Conservation (phyloP, 1,140 invertebrate genomes). For the Oncopodura yosiiana region DNA sequence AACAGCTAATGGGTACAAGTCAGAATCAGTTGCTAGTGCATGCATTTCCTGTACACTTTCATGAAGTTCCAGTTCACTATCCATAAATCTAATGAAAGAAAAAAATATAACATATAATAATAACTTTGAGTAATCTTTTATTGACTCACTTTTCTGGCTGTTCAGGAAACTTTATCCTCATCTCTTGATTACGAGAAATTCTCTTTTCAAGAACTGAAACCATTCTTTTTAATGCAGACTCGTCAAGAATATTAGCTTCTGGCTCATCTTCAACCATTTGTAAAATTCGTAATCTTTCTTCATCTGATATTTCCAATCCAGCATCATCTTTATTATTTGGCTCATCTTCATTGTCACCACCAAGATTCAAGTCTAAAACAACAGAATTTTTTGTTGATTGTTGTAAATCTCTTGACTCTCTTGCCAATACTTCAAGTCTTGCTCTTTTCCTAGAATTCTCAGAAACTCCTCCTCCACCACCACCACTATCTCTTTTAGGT, state of each 20-base stretch:
- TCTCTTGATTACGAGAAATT: constrained; percentile 89
- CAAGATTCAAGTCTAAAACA: neutral
- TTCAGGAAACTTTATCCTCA: constrained; percentile 97
- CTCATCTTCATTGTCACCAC: neutral
- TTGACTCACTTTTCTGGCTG: constrained; percentile 72
- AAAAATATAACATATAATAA: constrained; percentile 7
- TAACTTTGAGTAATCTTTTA: neutral
- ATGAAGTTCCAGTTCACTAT: constrained; percentile 93
- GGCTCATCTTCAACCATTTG: constrained; percentile 70
- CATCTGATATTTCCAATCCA: constrained; percentile 52
- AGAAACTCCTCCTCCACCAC: neutral
- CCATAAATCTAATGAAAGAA: constrained; percentile 73
- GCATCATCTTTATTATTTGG: neutral
- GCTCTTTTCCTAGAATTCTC: constrained; percentile 8
- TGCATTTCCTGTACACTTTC: constrained; percentile 87
- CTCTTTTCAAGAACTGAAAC: constrained; percentile 88
- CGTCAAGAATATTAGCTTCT: constrained; percentile 63
- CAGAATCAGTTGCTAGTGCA: constrained; percentile 85
- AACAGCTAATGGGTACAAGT: constrained; percentile 84
- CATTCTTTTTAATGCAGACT: constrained; percentile 75
- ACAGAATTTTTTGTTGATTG: neutral
- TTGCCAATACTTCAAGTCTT: neutral
- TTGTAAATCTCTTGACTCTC: constrained; percentile 1
- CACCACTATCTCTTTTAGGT: constrained; percentile 1
- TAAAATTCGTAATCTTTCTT: constrained; percentile 67